phyloP scores from a whole-genome alignment of 1,140 invertebrate genomes.

The Polypedilum vanderplanki region DNA sequence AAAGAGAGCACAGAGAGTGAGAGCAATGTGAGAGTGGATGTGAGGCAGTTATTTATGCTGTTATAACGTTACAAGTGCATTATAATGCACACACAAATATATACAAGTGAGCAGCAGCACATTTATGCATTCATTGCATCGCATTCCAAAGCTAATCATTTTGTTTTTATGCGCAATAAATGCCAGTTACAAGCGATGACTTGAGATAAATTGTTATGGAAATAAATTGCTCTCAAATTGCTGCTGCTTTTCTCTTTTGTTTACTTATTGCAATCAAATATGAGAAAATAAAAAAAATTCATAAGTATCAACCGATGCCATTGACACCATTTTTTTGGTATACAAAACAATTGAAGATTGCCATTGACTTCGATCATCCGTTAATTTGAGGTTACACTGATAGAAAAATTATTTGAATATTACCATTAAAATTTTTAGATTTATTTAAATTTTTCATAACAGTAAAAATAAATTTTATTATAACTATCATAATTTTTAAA shows the following conservation, averaged over 20 bases:
- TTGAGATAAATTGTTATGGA: too few relatives aligned
- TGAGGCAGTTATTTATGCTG: background rate
- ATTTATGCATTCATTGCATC: background rate
- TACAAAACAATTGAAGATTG: background rate
- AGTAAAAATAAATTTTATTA: too few relatives aligned
- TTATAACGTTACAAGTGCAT: slow-evolving; percentile 5
- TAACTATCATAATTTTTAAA: too few relatives aligned
- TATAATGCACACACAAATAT: background rate
- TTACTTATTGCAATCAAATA: too few relatives aligned
- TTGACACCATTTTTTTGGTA: background rate
- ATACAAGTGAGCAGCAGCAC: background rate
- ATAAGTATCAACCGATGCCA: background rate
- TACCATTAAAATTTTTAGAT: too few relatives aligned
- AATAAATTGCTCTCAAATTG: too few relatives aligned
- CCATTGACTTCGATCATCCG: background rate
- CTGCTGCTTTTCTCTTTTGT: too few relatives aligned
- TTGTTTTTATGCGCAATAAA: background rate
- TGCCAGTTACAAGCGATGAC: too few relatives aligned
- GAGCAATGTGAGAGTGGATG: background rate
- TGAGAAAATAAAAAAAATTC: too few relatives aligned
- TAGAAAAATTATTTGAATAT: too few relatives aligned
- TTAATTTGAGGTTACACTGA: background rate
- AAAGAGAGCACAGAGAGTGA: background rate
- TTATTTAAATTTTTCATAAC: too few relatives aligned
- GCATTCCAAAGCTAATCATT: background rate